Evolutionary conservation across 2,888 invertebrate species (phyloP).

Genomic region (Drosophila subquinaria): DNA sequence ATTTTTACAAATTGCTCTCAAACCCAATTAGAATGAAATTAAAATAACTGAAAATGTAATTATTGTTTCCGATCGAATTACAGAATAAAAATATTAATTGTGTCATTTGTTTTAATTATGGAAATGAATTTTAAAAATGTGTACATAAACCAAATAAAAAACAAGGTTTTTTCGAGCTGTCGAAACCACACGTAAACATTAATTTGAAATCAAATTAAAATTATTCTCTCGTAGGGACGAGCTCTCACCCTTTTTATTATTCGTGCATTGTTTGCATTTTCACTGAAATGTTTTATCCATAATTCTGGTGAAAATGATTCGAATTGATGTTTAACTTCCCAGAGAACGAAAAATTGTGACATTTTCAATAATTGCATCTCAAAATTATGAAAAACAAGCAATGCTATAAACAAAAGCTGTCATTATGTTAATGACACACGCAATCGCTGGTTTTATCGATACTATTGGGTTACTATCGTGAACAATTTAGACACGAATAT

Average conservation of each 20-base stretch:
- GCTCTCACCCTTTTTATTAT: background rate
- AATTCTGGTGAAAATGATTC: background rate
- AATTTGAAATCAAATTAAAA: conserved; percentile 10
- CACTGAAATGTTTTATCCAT: background rate
- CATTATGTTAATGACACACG: background rate
- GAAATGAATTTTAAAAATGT: conserved; percentile 10
- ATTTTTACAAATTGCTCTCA: background rate
- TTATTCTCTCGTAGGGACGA: background rate
- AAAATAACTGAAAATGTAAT: conserved; percentile 11
- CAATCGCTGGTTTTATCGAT: background rate
- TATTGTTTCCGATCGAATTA: conserved; percentile 18
- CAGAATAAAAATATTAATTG: conserved; percentile 9
- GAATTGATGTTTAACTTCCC: background rate
- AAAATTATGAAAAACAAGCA: background rate
- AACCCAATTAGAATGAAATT: conserved; percentile 10
- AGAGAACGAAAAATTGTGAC: background rate
- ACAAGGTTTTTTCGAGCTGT: background rate
- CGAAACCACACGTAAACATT: conserved; percentile 6
- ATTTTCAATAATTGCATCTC: background rate
- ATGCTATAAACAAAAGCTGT: background rate
- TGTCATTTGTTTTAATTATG: conserved; percentile 24
- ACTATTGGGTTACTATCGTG: background rate
- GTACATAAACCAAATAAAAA: background rate
- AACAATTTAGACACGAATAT: too few relatives aligned
- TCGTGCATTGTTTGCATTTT: background rate